These are phyloP conservation scores for Oryzias woworae DNA, from an alignment of 2,113 vertebrate genomes.

Conservation along the genomic window DNA sequence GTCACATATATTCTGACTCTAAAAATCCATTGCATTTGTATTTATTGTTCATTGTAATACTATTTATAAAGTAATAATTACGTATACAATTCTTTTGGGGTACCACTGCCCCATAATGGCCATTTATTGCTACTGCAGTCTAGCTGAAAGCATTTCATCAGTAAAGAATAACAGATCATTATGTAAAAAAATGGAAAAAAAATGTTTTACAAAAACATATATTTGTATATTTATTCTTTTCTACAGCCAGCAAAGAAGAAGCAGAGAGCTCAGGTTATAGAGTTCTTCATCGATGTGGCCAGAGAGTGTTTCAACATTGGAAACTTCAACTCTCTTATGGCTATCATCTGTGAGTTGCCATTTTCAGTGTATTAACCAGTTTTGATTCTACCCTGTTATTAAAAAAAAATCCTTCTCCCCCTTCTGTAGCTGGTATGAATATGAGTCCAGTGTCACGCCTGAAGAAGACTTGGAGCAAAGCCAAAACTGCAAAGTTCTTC, in stretches of 20 bases:
- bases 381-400: not conserved
- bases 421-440: constrained; percentile 87
- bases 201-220: not conserved
- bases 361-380: not conserved
- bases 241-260: constrained; percentile 93
- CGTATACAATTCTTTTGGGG: not conserved
- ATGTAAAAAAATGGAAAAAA: not conserved
- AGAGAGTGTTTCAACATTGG: constrained; percentile 96
- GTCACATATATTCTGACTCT: not conserved
- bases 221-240: constrained; percentile 23
- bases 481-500: constrained; percentile 94
- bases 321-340: constrained; percentile 96
- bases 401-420: not conserved
- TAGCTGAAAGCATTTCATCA: not conserved
- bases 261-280: constrained; percentile 89
- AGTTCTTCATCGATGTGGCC: constrained; percentile 95
- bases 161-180: not conserved
- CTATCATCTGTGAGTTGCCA: constrained; percentile 90
- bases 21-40: not conserved
- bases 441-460: constrained; percentile 94
- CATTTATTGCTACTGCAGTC: not conserved
- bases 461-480: constrained; percentile 96
- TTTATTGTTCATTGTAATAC: not conserved
- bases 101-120: constrained; percentile 37
- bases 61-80: not conserved